These are phyloP conservation scores for Griposia aprilina DNA, from an alignment of 2,888 invertebrate species.

Conservation along the genomic window DNA sequence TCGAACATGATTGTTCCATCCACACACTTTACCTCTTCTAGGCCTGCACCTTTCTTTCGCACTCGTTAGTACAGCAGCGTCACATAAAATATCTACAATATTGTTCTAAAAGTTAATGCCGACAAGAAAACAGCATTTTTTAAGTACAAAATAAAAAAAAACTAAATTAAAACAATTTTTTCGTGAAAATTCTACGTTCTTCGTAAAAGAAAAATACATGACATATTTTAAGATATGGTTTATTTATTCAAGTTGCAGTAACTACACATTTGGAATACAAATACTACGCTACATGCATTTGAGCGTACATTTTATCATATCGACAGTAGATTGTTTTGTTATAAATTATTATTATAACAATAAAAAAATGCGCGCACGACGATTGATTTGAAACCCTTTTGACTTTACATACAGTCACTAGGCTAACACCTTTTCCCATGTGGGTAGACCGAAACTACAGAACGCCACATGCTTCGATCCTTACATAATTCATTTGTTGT, in stretches of 20 bases:
- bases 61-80: too few species aligned
- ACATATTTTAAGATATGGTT: slow-evolving; percentile 71
- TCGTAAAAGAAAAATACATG: background rate
- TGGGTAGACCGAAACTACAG: background rate
- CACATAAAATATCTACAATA: too few species aligned
- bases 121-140: too few species aligned
- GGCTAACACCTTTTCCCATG: too few species aligned
- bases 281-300: slow-evolving; percentile 67
- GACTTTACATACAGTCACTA: background rate
- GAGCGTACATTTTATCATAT: slow-evolving; percentile 61
- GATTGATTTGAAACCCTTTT: slow-evolving; percentile 36
- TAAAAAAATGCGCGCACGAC: slow-evolving; percentile 12
- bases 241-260: slow-evolving; percentile 71
- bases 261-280: slow-evolving; percentile 74
- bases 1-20: too few species aligned
- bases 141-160: too few species aligned
- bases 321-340: slow-evolving; percentile 22
- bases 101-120: too few species aligned
- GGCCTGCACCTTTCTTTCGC: too few species aligned
- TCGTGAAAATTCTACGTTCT: background rate
- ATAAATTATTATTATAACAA: slow-evolving; percentile 12
- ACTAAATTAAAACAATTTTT: background rate
- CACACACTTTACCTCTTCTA: too few species aligned
- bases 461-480: background rate
- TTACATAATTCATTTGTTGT: background rate